Evolutionary conservation across 2,797 vertebrate species (phyloP).

Genomic region (Vipera ursinii): DNA sequence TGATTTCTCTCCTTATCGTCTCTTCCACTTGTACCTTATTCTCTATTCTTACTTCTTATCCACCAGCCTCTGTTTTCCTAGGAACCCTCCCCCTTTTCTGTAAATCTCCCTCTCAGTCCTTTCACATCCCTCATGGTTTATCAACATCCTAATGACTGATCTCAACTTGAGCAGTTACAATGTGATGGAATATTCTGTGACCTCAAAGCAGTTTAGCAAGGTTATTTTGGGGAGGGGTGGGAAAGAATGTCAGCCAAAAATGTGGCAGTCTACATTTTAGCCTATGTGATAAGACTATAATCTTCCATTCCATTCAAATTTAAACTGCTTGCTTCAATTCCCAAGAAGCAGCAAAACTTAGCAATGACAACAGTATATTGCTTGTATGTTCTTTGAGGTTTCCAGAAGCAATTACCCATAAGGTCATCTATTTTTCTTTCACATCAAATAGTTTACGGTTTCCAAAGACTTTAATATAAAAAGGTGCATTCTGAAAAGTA

Average conservation of each 20-base stretch:
- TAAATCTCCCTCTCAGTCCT: background rate
- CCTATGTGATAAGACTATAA: background rate
- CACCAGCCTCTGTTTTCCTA: background rate
- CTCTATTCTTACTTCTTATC: background rate
- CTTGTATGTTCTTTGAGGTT: background rate
- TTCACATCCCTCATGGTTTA: background rate
- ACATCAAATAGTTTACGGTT: background rate
- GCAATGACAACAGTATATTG: conserved; percentile 1
- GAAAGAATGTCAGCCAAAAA: background rate
- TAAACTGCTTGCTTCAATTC: background rate
- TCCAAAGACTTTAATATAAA: background rate
- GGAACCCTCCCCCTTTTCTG: background rate
- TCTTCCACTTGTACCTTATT: background rate
- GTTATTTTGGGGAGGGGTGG: background rate
- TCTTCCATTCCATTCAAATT: background rate
- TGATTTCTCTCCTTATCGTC: background rate
- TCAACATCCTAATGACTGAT: background rate
- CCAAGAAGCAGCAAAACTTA: conserved; percentile 14
- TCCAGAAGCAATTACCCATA: conserved; percentile 1
- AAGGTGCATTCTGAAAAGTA: background rate
- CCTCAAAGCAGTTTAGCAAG: background rate
- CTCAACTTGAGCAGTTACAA: background rate
- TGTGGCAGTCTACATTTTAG: background rate
- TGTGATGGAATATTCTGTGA: background rate
- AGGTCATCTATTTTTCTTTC: background rate